A percentile compares a stretch with the other conserved stretches of the same genome.
phyloP scores from a whole-genome alignment of 2,113 vertebrate species.

The Pygathrix nemaeus region DNA sequence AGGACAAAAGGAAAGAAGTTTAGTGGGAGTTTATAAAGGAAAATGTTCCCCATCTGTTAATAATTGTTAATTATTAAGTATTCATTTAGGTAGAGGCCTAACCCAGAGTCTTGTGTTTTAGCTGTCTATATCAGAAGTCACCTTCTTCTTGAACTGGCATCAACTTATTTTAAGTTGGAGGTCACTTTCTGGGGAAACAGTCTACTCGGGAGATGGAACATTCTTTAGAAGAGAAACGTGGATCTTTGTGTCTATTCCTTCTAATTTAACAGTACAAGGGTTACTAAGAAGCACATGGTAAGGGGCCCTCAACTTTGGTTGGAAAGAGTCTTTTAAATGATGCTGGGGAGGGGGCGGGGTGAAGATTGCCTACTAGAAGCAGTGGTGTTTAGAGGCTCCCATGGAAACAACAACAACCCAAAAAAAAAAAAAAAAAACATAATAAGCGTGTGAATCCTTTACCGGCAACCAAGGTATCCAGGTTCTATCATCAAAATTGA shows the following conservation, averaged over 20 bases:
- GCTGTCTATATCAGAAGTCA: not conserved
- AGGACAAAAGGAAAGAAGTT: not conserved
- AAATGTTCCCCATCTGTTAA: not conserved
- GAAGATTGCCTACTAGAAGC: too few species aligned
- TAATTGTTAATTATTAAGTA: not conserved
- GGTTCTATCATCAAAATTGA: too few species aligned
- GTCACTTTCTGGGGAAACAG: not conserved
- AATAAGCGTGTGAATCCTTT: too few species aligned
- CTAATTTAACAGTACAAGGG: too few species aligned
- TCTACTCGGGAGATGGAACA: not conserved
- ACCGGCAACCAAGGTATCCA: too few species aligned
- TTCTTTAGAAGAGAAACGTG: not conserved
- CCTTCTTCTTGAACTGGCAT: not conserved
- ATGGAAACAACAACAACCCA: too few species aligned
- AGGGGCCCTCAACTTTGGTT: not conserved
- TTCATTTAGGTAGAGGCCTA: not conserved
- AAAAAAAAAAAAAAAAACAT: too few species aligned
- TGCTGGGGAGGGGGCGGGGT: too few species aligned
- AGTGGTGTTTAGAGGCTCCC: too few species aligned
- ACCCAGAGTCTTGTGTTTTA: not conserved
- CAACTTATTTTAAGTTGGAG: not conserved
- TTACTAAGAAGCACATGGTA: not conserved
- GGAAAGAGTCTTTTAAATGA: not conserved
- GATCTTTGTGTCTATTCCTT: not conserved
- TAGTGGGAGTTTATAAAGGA: not conserved